Base-by-base conservation (phyloP, 1,140 invertebrate species). In the Galleria mellonella region DNA sequence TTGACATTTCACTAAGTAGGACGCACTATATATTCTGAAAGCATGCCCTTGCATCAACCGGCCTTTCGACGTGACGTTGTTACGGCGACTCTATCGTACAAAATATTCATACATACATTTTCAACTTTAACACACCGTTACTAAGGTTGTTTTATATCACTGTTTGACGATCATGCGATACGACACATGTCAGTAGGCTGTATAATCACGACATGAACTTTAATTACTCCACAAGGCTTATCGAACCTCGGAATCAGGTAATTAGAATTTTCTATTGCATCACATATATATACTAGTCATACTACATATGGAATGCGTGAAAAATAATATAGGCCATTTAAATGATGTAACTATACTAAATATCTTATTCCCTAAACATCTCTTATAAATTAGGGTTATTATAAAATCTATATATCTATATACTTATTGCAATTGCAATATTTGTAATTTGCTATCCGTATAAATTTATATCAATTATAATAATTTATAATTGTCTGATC, bases 1-100 rank as follows among this genome's bases (percentile, higher is more conserved):
- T 66, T 72, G 66, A 69, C 72, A 74, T 71, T 71, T 66, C 40
- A 6, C 32, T 55, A 76, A 70, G 67, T 79, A 70, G 72, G 71
- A 49, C 69, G 60, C 33, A 52, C 47, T 72, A 51, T 49, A 47
- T 63, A 79, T 74, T 74, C 72, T 32, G 44, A 44, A 44, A 51
- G 65, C 58, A 47, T 52, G 58, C 60, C 66, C 69, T 79, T 79
- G 63, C 72, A 51, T 55, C 62, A 74, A 47, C 27, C 58, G 55
- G 53, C 57, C 73, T 67, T 60, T 47, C 55, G 32, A 62, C 59
- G 64, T 74, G 62, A 72, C 63, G 42, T 55, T 55, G 49, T 38
- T 33, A 32, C 39, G 45, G 43, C 56, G 51, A 17, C 42, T 30
- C 28, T 15, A 39, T 46, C 45, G 29, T 32, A 56, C 32, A 31